Conservation (phyloP, 2,888 invertebrate species). For the Ectemnius cavifrons region DNA sequence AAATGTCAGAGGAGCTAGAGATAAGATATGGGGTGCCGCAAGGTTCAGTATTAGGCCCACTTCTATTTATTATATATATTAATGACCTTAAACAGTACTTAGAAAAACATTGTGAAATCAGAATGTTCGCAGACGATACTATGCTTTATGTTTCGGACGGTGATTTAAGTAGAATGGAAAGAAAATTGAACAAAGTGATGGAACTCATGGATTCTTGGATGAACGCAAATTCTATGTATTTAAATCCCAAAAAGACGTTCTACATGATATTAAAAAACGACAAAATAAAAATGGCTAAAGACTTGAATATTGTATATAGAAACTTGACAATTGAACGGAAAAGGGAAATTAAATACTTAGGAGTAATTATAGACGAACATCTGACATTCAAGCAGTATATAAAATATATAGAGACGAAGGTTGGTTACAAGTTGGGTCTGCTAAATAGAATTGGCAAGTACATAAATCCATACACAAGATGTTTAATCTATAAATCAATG, state of each 20-base stretch:
- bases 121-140: background rate
- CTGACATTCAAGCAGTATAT: background rate
- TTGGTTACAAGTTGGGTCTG: background rate
- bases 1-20: background rate
- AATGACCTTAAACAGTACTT: too few species aligned
- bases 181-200: background rate
- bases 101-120: too few species aligned
- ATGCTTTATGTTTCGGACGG: background rate
- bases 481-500: too few species aligned
- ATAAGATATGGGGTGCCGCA: too few species aligned
- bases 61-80: background rate
- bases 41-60: too few species aligned
- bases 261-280: too few species aligned
- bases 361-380: slow-evolving; percentile 9
- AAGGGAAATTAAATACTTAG: slow-evolving; percentile 1
- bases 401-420: background rate
- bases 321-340: background rate
- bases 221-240: too few species aligned
- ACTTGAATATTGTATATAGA: background rate
- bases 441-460: too few species aligned
- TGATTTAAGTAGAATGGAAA: background rate
- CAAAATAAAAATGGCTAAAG: too few species aligned
- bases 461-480: too few species aligned
- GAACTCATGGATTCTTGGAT: too few species aligned
- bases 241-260: too few species aligned